phyloP scores from a whole-genome alignment of 1,140 invertebrate species.

The Campodea augens region DNA sequence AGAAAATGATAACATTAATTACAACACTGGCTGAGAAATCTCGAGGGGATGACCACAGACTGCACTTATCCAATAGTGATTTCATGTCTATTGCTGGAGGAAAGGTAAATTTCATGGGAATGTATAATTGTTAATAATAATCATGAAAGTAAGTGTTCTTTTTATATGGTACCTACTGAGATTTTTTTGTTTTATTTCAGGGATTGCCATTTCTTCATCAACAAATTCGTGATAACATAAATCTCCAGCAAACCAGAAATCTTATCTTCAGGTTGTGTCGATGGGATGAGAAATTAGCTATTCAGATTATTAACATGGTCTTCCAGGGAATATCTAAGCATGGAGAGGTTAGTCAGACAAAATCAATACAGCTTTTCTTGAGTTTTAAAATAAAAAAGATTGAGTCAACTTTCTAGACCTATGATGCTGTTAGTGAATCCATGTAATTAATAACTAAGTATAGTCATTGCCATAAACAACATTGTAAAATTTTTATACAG shows the following conservation, averaged over 20 bases:
- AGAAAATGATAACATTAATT: slow-evolving; percentile 86
- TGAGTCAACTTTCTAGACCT: too few species aligned
- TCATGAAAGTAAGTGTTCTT: neutral
- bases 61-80: slow-evolving; percentile 58
- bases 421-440: too few species aligned
- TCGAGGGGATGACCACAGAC: slow-evolving; percentile 46
- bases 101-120: slow-evolving; percentile 33
- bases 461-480: too few species aligned
- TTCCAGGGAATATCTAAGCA: slow-evolving; percentile 76
- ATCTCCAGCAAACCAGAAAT: slow-evolving; percentile 75
- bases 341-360: slow-evolving; percentile 42
- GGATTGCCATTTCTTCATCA: slow-evolving; percentile 84
- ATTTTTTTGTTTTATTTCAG: slow-evolving; percentile 26
- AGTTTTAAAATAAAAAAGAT: too few species aligned
- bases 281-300: slow-evolving; percentile 69
- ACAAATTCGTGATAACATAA: slow-evolving; percentile 82
- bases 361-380: too few species aligned
- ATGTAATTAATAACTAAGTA: too few species aligned
- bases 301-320: slow-evolving; percentile 68
- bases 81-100: slow-evolving; percentile 63
- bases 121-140: neutral
- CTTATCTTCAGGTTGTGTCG: slow-evolving; percentile 77
- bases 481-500: too few species aligned
- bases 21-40: slow-evolving; percentile 74
- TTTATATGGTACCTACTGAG: slow-evolving; percentile 4